Evolutionary conservation across 2,113 vertebrate species (phyloP).

Genomic region (Colistium nudipinnis): DNA sequence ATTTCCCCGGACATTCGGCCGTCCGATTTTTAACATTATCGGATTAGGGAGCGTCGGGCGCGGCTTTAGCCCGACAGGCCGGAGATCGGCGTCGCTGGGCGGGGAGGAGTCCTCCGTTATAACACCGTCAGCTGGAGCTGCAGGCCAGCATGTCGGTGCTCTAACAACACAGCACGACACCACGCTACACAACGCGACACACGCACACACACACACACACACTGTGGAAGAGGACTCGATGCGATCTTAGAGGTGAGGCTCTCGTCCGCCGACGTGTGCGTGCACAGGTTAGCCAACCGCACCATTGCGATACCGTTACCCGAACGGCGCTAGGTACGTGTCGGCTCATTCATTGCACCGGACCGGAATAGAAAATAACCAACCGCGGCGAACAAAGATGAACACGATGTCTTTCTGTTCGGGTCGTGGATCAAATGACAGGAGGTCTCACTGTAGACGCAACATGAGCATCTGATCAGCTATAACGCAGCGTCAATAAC

Average conservation of each 20-base stretch:
- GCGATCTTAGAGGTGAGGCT: conserved; percentile 63
- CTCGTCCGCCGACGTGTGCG: background rate
- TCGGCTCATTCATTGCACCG: conserved; percentile 1
- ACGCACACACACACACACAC: too few species aligned
- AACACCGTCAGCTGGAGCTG: conserved; percentile 39
- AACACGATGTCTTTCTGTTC: background rate
- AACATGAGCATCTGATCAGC: too few species aligned
- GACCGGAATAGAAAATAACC: background rate
- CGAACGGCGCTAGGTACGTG: conserved; percentile 10
- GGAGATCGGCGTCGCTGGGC: conserved; percentile 59
- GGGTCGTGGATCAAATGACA: too few species aligned
- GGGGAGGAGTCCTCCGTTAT: conserved; percentile 69
- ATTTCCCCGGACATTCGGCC: conserved; percentile 26
- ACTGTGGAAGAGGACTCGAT: conserved; percentile 41
- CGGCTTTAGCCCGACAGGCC: conserved; percentile 67
- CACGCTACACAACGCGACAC: too few species aligned
- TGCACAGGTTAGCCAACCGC: background rate
- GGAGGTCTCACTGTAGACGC: too few species aligned
- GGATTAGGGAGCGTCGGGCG: conserved; percentile 63
- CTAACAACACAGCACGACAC: conserved; percentile 38
- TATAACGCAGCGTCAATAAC: too few species aligned
- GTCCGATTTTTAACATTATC: conserved; percentile 26
- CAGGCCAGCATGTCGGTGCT: conserved; percentile 46
- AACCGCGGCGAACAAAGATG: background rate
- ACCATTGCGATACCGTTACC: background rate